Evolutionary conservation across 2,888 invertebrate genomes (phyloP).

Genomic region (Lasius platythorax): DNA sequence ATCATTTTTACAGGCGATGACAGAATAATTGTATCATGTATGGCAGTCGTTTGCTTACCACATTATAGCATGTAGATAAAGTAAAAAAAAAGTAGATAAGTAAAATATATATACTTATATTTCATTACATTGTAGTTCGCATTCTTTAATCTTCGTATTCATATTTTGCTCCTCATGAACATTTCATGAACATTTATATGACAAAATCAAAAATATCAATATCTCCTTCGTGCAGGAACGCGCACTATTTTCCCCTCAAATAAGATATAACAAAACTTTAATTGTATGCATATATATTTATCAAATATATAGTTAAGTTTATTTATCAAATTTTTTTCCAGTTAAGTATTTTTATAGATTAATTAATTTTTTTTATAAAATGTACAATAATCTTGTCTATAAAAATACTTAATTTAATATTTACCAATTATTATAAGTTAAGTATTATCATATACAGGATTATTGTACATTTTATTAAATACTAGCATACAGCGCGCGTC

Average conservation of each 20-base stretch:
- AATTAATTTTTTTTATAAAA: not conserved
- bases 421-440: not conserved
- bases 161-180: not conserved
- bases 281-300: not conserved
- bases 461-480: constrained; percentile 1
- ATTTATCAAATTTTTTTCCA: too few relatives aligned
- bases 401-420: not conserved
- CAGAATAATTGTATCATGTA: not conserved
- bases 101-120: not conserved
- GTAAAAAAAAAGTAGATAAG: not conserved
- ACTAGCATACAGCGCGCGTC: not conserved
- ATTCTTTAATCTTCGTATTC: not conserved
- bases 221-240: not conserved
- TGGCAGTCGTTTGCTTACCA: not conserved
- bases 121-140: not conserved
- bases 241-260: not conserved
- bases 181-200: not conserved
- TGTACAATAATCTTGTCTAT: not conserved
- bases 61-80: not conserved
- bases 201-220: not conserved
- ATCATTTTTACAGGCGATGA: constrained; percentile 27
- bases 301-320: too few relatives aligned
- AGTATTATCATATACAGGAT: not conserved
- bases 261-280: not conserved
- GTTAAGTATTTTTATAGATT: too few relatives aligned